Conservation (phyloP, 2,797 vertebrate species). For the Pipistrellus kuhlii region DNA sequence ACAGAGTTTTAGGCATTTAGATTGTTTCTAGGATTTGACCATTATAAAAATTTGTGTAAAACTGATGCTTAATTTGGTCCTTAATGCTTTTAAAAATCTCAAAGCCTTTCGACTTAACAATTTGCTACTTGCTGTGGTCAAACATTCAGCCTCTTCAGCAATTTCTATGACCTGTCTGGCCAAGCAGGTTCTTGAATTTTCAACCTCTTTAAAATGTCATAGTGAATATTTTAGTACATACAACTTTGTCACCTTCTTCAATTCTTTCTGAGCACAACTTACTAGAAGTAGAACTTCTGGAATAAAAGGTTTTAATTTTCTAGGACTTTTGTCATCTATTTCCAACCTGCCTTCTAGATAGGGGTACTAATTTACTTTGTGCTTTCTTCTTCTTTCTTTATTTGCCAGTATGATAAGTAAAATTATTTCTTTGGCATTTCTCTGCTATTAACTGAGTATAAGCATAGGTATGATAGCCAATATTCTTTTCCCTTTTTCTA, state of each 20-base stretch:
- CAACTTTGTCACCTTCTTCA: not conserved
- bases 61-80: not conserved
- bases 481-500: not conserved
- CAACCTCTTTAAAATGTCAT: not conserved
- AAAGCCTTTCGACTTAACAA: not conserved
- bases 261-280: not conserved
- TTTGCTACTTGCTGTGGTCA: not conserved
- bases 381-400: not conserved
- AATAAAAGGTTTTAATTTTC: not conserved
- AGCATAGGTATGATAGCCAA: not conserved
- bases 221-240: not conserved
- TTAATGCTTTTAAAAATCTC: not conserved
- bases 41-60: not conserved
- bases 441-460: not conserved
- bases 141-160: not conserved
- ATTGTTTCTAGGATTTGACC: not conserved
- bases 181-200: not conserved
- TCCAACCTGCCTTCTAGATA: not conserved
- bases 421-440: not conserved
- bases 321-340: not conserved
- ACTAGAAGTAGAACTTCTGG: not conserved
- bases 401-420: not conserved
- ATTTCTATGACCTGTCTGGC: not conserved
- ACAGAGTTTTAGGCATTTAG: not conserved
- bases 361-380: not conserved